Evolutionary conservation across 2,113 vertebrate species (phyloP).

Genomic region (Pterocles orientalis): DNA sequence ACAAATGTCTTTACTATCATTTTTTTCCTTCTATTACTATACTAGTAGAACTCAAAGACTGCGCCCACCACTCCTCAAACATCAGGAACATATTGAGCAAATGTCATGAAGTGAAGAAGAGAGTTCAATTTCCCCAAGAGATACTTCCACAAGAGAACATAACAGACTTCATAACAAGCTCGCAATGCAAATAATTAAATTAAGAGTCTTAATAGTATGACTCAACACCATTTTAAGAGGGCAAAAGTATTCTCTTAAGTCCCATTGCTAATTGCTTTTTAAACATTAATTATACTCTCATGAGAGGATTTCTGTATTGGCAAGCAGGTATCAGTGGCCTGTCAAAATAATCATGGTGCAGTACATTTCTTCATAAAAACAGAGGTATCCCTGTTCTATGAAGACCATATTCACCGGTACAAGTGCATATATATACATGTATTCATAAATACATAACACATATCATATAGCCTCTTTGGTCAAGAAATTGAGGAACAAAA

Average conservation of each 20-base stretch:
- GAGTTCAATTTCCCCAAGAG: slow-evolving; percentile 26
- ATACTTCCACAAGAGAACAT: slow-evolving; percentile 38
- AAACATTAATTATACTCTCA: slow-evolving; percentile 12
- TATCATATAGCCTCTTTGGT: background rate
- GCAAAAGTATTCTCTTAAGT: slow-evolving; percentile 13
- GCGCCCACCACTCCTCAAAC: background rate
- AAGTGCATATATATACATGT: rapidly evolving
- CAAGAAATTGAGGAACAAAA: background rate
- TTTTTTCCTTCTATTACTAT: background rate
- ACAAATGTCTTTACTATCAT: background rate
- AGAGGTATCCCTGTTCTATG: background rate
- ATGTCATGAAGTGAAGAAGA: slow-evolving; percentile 1
- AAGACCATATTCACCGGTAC: background rate
- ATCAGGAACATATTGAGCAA: background rate
- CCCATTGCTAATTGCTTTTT: slow-evolving; percentile 33
- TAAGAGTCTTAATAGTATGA: slow-evolving; percentile 52
- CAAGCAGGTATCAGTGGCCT: slow-evolving; percentile 5
- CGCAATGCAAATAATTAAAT: slow-evolving; percentile 48
- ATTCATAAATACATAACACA: background rate
- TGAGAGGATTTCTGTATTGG: background rate
- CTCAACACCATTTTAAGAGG: slow-evolving; percentile 39
- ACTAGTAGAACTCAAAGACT: background rate
- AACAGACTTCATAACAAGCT: slow-evolving; percentile 26
- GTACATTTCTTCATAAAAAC: background rate
- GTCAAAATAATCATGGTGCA: background rate